Base-by-base conservation (phyloP, 2,797 vertebrate species). In the Sebastes ruberrimus region DNA sequence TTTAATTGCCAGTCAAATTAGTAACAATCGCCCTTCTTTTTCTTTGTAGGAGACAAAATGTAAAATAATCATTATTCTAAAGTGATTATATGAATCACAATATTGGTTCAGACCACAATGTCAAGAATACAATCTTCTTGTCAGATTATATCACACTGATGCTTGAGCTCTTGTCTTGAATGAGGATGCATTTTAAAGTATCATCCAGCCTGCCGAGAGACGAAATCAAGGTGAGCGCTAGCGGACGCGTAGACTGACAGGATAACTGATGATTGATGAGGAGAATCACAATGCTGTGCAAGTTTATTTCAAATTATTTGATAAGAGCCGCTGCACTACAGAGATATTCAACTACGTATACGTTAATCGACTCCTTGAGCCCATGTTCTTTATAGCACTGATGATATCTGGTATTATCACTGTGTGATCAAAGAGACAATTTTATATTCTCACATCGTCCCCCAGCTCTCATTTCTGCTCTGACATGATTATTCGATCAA, bases 271-370 rank as follows among this genome's bases (percentile, higher is more conserved):
- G 93, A 92, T 78, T 83, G 89, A 93, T 86, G 86, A 87, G 69
- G 52, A 63, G 67, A 85, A 81, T 89, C 83, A 77, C 71, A 35
- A 75, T 28, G 22, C 71, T 20, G 49, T 55, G 56, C 76, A 81
- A 71, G 78, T 88, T 88, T 80, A 80, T 88, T 91, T 85, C n/a
- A 88, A 82, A 92, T 92, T 57, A 89, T 92, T 78, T 92, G 91
- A 92, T 93, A 93, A 92, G 89, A 88, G 77, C 74, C 27, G 38
- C 86, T 89, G 84, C 80, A 66, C 71, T 70, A 79, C 80, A 87
- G 80, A 93, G 87, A 91, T 92, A 92, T 81, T 82, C 71, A 80
- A 68, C 78, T 75, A 82, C 78, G 62, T 82, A 53, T 82, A 74
- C 77, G 78, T 89, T 74, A 76, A 80, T 89, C 71, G 85, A n/a